A percentile compares a stretch with the other conserved stretches of the same genome.
phyloP scores from a whole-genome alignment of 2,888 invertebrate genomes.

The Theretra japonica region DNA sequence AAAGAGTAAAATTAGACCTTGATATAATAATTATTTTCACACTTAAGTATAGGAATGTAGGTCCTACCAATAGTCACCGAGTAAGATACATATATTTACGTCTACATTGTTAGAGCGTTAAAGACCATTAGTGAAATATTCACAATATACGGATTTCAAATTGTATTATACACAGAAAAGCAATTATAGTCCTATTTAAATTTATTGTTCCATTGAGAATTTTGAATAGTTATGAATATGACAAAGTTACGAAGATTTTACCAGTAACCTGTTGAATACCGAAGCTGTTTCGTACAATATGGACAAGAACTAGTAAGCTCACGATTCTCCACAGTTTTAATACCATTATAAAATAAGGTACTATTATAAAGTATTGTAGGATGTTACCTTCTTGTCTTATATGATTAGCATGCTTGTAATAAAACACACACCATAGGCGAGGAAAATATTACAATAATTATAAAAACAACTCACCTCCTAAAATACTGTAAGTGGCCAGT shows the following conservation, averaged over 20 bases:
- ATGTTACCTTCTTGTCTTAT: too few species aligned
- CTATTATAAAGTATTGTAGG: too few species aligned
- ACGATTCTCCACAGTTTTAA: too few species aligned
- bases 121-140: background rate
- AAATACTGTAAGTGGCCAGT: slow-evolving; percentile 89
- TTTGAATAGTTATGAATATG: background rate
- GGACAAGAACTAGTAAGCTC: too few species aligned
- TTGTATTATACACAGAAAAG: slow-evolving; percentile 11
- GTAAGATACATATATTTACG: slow-evolving; percentile 12
- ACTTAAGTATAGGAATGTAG: background rate
- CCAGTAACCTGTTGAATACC: background rate
- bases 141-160: background rate
- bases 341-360: too few species aligned
- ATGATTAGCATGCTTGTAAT: too few species aligned
- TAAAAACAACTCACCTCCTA: slow-evolving; percentile 86
- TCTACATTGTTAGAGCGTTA: background rate
- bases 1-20: background rate
- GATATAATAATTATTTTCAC: slow-evolving; percentile 4
- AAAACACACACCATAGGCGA: too few species aligned
- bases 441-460: background rate
- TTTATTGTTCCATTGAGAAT: background rate
- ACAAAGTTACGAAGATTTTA: too few species aligned
- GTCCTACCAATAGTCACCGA: background rate
- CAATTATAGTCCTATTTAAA: background rate
- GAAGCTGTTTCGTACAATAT: too few species aligned